Evolutionary conservation across 2,888 invertebrate genomes (phyloP).

Genomic region (Morinoia aosen): DNA sequence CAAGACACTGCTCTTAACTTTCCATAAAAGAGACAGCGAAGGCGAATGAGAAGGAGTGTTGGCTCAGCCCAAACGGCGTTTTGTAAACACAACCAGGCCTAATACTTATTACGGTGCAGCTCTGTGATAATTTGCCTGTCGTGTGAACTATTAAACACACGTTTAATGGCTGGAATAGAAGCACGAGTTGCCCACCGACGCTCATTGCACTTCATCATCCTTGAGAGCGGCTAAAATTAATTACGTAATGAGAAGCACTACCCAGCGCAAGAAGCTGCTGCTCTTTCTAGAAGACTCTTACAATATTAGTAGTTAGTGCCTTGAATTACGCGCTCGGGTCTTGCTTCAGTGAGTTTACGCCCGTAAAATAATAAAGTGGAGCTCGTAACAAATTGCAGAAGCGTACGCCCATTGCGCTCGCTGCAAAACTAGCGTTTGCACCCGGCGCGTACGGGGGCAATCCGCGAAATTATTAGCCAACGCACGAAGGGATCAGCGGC

Average conservation of each 20-base stretch:
- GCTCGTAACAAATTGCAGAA: background rate
- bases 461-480: background rate
- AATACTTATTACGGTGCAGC: background rate
- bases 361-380: background rate
- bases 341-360: background rate
- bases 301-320: background rate
- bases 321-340: background rate
- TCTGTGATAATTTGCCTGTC: background rate
- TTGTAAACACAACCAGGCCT: background rate
- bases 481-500: background rate
- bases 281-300: background rate
- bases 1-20: background rate
- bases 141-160: background rate
- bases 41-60: background rate
- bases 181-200: background rate
- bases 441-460: background rate
- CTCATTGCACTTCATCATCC: background rate
- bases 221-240: background rate
- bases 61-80: background rate
- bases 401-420: background rate
- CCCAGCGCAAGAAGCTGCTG: background rate
- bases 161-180: slow-evolving; percentile 12
- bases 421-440: background rate
- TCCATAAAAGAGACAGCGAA: background rate
- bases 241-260: background rate